phyloP scores from a whole-genome alignment of 2,113 vertebrate species.

The Orycteropus afer region DNA sequence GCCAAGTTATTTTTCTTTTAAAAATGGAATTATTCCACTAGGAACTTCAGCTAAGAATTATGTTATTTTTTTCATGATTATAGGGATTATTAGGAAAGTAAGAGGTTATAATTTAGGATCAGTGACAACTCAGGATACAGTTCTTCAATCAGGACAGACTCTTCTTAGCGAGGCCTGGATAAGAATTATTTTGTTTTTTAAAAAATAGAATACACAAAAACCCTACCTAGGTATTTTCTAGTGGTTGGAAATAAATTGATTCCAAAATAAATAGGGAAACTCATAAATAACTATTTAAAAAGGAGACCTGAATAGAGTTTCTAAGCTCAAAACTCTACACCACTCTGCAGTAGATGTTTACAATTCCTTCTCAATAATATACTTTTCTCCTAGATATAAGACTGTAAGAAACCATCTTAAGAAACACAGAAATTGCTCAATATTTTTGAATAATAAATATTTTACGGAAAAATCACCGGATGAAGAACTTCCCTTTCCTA shows the following conservation, averaged over 20 bases:
- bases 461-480: background rate
- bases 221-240: background rate
- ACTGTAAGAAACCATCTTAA: background rate
- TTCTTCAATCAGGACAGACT: too few species aligned
- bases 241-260: slow-evolving; percentile 9
- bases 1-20: background rate
- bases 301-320: slow-evolving; percentile 2
- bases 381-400: background rate
- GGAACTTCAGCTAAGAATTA: background rate
- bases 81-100: too few species aligned
- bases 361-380: background rate
- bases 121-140: too few species aligned
- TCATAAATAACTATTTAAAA: slow-evolving; percentile 13
- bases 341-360: background rate
- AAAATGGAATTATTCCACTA: background rate
- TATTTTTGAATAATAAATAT: background rate
- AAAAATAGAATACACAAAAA: background rate
- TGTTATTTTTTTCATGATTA: background rate
- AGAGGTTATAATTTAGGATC: too few species aligned
- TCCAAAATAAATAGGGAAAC: background rate
- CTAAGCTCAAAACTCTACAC: background rate
- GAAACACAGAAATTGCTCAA: background rate
- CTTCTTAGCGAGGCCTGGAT: too few species aligned
- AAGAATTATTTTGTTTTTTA: background rate
- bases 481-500: background rate